Conservation (phyloP, 1,140 invertebrate genomes). For the Macrobrachium rosenbergii region DNA sequence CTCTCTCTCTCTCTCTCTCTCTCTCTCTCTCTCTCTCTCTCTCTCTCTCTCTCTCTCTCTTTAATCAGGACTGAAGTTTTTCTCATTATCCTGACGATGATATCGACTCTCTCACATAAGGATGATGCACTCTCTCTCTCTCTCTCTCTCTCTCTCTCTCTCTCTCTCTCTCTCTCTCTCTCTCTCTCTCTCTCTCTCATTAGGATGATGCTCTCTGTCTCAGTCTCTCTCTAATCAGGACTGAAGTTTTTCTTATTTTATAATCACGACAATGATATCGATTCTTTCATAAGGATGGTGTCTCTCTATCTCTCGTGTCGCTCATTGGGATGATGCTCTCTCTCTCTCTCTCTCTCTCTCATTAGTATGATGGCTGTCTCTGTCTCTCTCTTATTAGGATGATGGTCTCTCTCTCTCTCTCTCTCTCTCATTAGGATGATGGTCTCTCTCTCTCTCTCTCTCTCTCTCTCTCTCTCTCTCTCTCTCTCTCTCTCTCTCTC, state of each 20-base stretch:
- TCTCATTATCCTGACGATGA: too few species aligned
- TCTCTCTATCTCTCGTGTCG: too few species aligned
- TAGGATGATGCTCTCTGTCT: too few species aligned
- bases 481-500: slow-evolving; percentile 20
- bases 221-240: too few species aligned
- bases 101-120: too few species aligned
- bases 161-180: background rate
- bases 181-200: background rate
- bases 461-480: slow-evolving; percentile 19
- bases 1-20: slow-evolving; percentile 10
- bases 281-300: too few species aligned
- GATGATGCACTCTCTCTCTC: too few species aligned
- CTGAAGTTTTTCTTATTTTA: too few species aligned
- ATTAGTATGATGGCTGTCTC: background rate
- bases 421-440: background rate
- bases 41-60: background rate
- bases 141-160: too few species aligned
- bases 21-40: background rate
- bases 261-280: too few species aligned
- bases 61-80: too few species aligned
- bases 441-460: background rate
- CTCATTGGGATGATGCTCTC: background rate
- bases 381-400: background rate
- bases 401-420: background rate
- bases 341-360: slow-evolving; percentile 9